phyloP scores from a whole-genome alignment of 2,113 vertebrate species.

The Mirza zaza region DNA sequence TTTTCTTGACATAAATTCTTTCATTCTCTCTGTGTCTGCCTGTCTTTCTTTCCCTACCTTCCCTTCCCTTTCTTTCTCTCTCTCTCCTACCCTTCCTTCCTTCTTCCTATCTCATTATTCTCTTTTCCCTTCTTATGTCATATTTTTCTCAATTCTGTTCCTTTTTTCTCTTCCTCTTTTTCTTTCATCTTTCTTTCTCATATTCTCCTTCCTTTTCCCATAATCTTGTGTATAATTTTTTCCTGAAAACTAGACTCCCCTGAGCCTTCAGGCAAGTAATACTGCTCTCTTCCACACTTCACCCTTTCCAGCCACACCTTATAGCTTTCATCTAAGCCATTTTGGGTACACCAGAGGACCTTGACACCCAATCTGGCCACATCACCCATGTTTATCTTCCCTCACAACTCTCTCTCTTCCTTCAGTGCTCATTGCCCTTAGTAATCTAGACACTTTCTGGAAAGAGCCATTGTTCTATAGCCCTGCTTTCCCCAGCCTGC shows the following conservation, averaged over 20 bases:
- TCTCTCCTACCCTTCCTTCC: fast-evolving
- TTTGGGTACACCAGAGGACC: not conserved
- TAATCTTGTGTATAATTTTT: not conserved
- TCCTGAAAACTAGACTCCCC: not conserved
- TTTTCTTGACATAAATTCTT: not conserved
- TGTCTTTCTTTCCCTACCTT: not conserved
- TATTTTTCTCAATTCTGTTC: not conserved
- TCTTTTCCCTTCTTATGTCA: not conserved
- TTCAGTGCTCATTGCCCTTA: not conserved
- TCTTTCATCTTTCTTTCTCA: not conserved
- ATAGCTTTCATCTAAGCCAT: not conserved
- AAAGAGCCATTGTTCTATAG: not conserved
- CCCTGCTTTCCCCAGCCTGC: not conserved
- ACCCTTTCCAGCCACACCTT: not conserved
- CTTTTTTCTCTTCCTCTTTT: not conserved
- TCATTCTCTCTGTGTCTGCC: not conserved
- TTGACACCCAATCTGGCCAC: not conserved
- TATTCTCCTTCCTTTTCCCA: not conserved
- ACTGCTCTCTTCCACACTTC: not conserved
- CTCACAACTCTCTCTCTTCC: not conserved
- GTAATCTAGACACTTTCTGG: not conserved
- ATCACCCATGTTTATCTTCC: not conserved
- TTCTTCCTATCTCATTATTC: not conserved
- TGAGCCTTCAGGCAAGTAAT: not conserved
- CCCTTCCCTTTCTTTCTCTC: not conserved